A percentile compares a stretch with the other conserved stretches of the same genome.
These are phyloP conservation scores for Chiloscyllium plagiosum DNA, from an alignment of 2,113 vertebrate species.

Conservation along the genomic window DNA sequence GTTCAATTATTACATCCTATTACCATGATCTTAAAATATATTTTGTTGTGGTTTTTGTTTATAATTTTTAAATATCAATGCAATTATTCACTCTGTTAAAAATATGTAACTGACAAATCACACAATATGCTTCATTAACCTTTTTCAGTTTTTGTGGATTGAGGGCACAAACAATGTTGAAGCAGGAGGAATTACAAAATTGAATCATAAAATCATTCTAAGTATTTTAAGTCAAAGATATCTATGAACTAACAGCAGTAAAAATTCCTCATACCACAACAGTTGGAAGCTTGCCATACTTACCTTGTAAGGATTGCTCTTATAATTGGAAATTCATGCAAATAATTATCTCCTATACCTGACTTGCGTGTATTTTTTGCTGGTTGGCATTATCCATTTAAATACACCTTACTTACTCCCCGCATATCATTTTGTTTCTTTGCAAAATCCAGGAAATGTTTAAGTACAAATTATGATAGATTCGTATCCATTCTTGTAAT, in stretches of 20 bases:
- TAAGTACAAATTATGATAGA: not conserved
- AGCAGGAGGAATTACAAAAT: not conserved
- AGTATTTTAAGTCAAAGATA: not conserved
- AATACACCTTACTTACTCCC: not conserved
- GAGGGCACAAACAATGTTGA: not conserved
- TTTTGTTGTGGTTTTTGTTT: not conserved
- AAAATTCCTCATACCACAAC: not conserved
- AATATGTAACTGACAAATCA: not conserved
- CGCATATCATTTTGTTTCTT: not conserved
- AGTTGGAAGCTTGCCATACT: not conserved
- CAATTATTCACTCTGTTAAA: constrained; percentile 12
- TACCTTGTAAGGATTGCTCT: not conserved
- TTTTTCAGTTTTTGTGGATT: not conserved
- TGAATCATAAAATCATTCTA: not conserved
- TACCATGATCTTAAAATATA: not conserved
- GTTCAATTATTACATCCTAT: not conserved
- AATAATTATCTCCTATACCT: not conserved
- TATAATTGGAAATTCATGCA: not conserved
- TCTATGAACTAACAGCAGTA: not conserved
- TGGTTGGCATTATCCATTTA: not conserved
- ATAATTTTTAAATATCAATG: constrained; percentile 24
- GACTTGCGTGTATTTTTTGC: not conserved
- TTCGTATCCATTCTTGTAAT: not conserved
- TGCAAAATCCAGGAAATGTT: not conserved
- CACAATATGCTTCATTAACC: not conserved